Base-by-base conservation (phyloP, 2,888 invertebrate genomes). In the Sussaba pulchella region DNA sequence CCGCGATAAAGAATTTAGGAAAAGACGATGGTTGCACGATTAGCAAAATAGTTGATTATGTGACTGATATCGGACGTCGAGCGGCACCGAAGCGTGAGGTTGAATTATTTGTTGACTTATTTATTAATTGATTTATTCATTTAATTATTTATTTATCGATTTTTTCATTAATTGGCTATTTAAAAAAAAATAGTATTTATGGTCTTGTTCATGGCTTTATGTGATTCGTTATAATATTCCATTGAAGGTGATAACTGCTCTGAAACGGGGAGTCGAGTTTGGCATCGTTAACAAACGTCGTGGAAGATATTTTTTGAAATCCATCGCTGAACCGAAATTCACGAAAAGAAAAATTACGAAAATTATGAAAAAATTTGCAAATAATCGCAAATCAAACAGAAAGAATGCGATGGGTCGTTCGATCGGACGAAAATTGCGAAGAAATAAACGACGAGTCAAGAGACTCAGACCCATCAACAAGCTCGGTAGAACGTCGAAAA, bases 31-130 rank as follows among this genome's bases (percentile, higher is more conserved):
- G 87, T 4, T 82, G 84, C 17, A 87, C 88, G 1, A 78, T 87
- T 74, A 82, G 80, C 12, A 85, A 87, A 19, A 88, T 88, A 50
- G 70, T 87, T 17, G 83, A 84, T 14, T 88, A 85, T 78, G 84
- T 87, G 17, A 77, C 76, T 14, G 81, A 83, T 59, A 43, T 77
- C 50, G 78, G 72, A 47, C 64, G 73, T 45, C 79, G 74, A 19
- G 83, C 81, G 21, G 84, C 86, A 39, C 85, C 87, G 1, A 88
- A 86, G 69, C 85, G 87, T 21, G 85, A 86, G 86, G 88, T 86
- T 81, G 80, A 31, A 31, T 6, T 2, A 31, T 31, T 31, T 31
- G 4, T 31, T 39, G 5, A 39, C 10, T 10, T 14, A 24, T 39
- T 14, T 14, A 5, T 24, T 9, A 1, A 24, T 64, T 21, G 0